A percentile compares a stretch with the other conserved stretches of the same genome.
These are phyloP conservation scores for Bubo blakistoni DNA, from an alignment of 2,113 vertebrate genomes.

Conservation along the genomic window DNA sequence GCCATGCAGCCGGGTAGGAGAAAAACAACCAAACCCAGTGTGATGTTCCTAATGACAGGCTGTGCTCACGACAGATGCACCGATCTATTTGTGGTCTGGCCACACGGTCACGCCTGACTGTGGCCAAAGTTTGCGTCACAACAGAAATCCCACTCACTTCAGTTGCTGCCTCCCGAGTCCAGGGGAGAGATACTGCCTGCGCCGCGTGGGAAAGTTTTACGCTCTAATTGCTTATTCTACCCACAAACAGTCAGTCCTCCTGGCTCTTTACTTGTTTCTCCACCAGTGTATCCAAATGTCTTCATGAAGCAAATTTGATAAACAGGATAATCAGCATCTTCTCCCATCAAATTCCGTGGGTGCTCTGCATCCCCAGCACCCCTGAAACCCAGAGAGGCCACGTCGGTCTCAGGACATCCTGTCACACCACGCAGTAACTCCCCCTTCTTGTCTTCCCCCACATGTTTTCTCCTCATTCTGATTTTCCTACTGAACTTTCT, in stretches of 20 bases:
- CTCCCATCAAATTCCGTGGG: too few relatives aligned
- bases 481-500: background rate
- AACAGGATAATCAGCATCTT: background rate
- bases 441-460: background rate
- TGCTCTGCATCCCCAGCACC: background rate
- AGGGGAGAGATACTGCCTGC: too few relatives aligned
- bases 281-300: fast-evolving
- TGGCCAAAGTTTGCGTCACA: background rate
- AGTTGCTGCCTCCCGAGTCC: background rate
- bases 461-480: background rate
- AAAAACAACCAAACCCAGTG: background rate
- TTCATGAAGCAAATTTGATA: background rate
- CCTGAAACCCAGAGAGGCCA: fast-evolving
- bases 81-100: background rate
- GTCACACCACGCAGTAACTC: background rate
- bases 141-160: background rate
- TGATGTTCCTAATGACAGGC: background rate
- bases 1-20: background rate
- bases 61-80: fast-evolving
- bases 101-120: background rate
- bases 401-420: background rate
- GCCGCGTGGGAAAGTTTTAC: background rate
- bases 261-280: background rate
- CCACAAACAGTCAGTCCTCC: background rate
- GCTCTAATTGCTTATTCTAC: background rate